A percentile compares a stretch with the other conserved stretches of the same genome.
phyloP scores from a whole-genome alignment of 2,888 invertebrate species.

The Platycnemis pennipes region DNA sequence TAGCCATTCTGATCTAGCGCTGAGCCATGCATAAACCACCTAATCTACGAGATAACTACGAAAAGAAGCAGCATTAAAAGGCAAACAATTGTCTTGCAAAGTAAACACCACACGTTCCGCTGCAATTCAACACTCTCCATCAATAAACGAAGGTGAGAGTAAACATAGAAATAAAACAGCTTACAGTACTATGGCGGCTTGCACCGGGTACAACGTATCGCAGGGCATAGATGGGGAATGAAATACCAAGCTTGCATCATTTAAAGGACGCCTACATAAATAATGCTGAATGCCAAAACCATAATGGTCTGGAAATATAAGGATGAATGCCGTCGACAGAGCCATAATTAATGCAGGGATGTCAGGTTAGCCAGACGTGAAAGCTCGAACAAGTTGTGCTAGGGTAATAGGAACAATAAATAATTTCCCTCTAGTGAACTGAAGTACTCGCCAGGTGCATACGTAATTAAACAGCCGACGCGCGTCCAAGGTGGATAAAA shows the following conservation, averaged over 20 bases:
- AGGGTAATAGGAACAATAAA: slow-evolving; percentile 17
- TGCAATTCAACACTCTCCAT: too few species aligned
- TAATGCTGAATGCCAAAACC: not conserved
- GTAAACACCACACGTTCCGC: too few species aligned
- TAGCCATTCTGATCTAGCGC: too few species aligned
- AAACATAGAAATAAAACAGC: too few species aligned
- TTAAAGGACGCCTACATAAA: not conserved
- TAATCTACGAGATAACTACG: too few species aligned
- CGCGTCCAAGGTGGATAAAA: not conserved
- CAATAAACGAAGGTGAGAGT: too few species aligned
- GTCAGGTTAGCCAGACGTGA: not conserved
- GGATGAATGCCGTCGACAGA: not conserved
- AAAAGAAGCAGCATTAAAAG: too few species aligned
- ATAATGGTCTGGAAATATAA: not conserved
- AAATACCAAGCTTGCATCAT: not conserved
- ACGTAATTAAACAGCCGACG: slow-evolving; percentile 3
- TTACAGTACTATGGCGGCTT: too few species aligned
- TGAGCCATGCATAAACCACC: too few species aligned
- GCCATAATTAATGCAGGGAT: not conserved
- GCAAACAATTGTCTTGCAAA: too few species aligned
- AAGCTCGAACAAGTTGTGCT: slow-evolving; percentile 3
- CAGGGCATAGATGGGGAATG: not conserved
- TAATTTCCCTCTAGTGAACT: not conserved
- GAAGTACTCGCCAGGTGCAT: slow-evolving; percentile 1
- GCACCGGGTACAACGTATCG: not conserved